A percentile compares a stretch with the other conserved stretches of the same genome.
These are phyloP conservation scores for Anser brachyrhynchus DNA, from an alignment of 2,113 vertebrate species.

Conservation along the genomic window DNA sequence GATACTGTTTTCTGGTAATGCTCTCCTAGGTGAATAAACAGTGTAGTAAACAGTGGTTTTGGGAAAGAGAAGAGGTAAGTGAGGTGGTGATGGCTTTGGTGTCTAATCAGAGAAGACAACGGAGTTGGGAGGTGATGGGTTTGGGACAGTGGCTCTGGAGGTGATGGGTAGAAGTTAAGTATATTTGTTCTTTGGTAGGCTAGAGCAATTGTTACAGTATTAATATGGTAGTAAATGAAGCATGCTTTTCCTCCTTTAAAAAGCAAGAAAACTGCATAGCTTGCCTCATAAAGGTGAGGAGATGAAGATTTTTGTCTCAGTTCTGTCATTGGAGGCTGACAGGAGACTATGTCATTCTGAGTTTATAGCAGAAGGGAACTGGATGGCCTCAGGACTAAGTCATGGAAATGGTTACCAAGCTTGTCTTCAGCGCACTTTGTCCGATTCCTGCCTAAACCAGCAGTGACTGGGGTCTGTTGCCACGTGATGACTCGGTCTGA, in stretches of 20 bases:
- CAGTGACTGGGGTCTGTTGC: not conserved
- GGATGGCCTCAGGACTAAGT: not conserved
- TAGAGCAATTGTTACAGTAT: not conserved
- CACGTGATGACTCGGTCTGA: not conserved
- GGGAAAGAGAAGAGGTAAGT: not conserved
- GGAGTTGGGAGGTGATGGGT: not conserved
- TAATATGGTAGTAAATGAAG: not conserved
- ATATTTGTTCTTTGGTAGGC: not conserved
- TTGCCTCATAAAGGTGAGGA: not conserved
- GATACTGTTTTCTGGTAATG: not conserved
- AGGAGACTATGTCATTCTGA: not conserved
- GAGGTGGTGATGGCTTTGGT: not conserved
- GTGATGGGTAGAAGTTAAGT: not conserved
- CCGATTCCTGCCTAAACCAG: not conserved
- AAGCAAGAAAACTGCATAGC: not conserved
- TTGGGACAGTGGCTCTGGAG: not conserved
- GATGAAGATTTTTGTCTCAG: not conserved
- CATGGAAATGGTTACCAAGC: slow-evolving; percentile 36
- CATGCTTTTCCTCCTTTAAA: not conserved
- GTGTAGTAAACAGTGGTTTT: not conserved
- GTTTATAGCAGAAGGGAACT: not conserved
- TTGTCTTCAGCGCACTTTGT: not conserved
- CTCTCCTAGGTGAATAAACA: not conserved
- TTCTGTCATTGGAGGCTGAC: not conserved
- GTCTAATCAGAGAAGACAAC: not conserved